phyloP scores from a whole-genome alignment of 37 sponge, comb jelly and placozoan genomes.

The Mnemiopsis leidyi region DNA sequence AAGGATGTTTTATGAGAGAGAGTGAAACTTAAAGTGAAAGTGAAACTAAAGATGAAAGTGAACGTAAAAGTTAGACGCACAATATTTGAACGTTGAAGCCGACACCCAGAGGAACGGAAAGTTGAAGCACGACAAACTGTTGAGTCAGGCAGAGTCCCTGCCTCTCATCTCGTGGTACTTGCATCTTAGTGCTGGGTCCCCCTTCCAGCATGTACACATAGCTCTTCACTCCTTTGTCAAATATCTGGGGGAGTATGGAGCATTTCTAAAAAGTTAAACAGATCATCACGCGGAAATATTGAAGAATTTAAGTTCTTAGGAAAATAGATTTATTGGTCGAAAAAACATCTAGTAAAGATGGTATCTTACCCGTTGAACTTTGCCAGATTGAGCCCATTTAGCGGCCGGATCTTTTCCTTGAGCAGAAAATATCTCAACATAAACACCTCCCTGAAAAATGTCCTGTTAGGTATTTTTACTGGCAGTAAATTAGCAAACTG shows the following conservation, averaged over 20 bases:
- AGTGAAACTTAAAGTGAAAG: too few species aligned
- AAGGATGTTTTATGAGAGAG: neutral
- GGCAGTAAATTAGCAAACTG: too few species aligned
- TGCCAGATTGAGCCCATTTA: neutral
- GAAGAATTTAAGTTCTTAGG: too few species aligned
- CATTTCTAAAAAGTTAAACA: too few species aligned
- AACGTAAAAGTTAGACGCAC: too few species aligned
- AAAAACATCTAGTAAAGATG: too few species aligned
- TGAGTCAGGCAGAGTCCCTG: neutral
- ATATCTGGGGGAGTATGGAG: conserved; percentile 72
- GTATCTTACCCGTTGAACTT: conserved; percentile 26
- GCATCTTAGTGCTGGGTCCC: conserved; percentile 73
- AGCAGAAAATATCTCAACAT: conserved; percentile 6
- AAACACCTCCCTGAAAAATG: conserved; percentile 3
- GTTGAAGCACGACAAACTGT: neutral
- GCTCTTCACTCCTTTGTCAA: conserved; percentile 72
- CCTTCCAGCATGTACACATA: conserved; percentile 81
- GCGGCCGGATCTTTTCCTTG: conserved; percentile 23
- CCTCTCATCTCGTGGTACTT: conserved; percentile 79
- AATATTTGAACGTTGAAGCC: conserved; percentile 12
- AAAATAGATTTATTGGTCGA: too few species aligned
- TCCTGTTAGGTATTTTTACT: too few species aligned
- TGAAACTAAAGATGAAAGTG: too few species aligned
- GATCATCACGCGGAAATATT: too few species aligned
- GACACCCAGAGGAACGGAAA: neutral